These are phyloP conservation scores for Ascaphus truei DNA, from an alignment of 2,113 vertebrate species.

Conservation along the genomic window DNA sequence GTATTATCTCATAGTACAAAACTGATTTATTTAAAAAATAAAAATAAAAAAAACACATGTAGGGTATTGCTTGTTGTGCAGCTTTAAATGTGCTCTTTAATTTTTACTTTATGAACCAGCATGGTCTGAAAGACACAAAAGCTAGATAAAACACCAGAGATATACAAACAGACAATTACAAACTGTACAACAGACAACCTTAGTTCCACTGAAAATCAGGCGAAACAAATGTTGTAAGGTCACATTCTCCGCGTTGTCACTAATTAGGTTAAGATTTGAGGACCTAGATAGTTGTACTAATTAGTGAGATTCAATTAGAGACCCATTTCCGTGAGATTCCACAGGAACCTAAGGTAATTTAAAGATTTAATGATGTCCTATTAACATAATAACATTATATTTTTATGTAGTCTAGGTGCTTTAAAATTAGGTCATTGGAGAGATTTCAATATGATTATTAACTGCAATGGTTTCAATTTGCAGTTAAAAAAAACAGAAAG, in stretches of 20 bases:
- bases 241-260: not conserved
- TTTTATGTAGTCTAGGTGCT: not conserved
- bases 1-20: too few species aligned
- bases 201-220: not conserved
- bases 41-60: too few species aligned
- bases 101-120: too few species aligned
- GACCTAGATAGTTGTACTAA: not conserved
- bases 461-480: too few species aligned
- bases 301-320: not conserved
- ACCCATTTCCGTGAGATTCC: not conserved
- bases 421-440: conserved; percentile 4
- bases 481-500: too few species aligned
- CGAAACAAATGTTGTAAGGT: not conserved
- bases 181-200: not conserved
- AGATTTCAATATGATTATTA: not conserved
- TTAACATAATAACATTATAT: not conserved
- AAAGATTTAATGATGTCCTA: not conserved
- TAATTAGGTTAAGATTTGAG: not conserved
- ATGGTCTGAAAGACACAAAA: too few species aligned
- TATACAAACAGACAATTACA: not conserved
- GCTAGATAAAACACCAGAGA: not conserved
- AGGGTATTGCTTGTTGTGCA: too few species aligned
- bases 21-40: too few species aligned
- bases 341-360: not conserved
- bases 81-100: too few species aligned